Evolutionary conservation across 2,888 invertebrate species (phyloP).

Genomic region (Epinotia ramella): DNA sequence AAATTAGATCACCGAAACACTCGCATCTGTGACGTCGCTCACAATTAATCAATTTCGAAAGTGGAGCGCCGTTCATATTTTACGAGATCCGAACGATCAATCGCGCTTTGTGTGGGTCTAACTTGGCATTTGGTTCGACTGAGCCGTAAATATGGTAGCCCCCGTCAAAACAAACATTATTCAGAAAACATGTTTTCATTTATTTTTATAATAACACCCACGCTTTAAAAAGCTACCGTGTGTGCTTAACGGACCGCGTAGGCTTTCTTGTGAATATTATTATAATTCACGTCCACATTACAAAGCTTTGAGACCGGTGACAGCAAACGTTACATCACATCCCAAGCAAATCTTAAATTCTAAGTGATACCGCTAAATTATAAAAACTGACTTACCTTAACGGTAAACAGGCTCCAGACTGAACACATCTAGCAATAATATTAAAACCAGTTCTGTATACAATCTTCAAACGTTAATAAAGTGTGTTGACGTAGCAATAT

Average conservation of each 20-base stretch:
- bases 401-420: constrained; percentile 33
- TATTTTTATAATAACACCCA: constrained; percentile 79
- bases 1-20: constrained; percentile 68
- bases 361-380: constrained; percentile 50
- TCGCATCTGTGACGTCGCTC: constrained; percentile 63
- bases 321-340: constrained; percentile 60
- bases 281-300: constrained; percentile 48
- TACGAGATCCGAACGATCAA: constrained; percentile 72
- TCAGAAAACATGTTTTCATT: constrained; percentile 78
- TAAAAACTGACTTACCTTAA: constrained; percentile 28
- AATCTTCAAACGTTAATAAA: constrained; percentile 68
- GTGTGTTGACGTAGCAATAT: constrained; percentile 71
- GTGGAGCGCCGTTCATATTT: constrained; percentile 75
- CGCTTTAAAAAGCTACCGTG: constrained; percentile 66
- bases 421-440: constrained; percentile 53
- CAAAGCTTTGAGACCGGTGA: constrained; percentile 45
- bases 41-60: constrained; percentile 83
- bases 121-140: constrained; percentile 67
- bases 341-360: constrained; percentile 49
- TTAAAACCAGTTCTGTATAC: constrained; percentile 62
- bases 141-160: constrained; percentile 71
- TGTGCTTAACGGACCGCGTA: constrained; percentile 63
- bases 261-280: constrained; percentile 69
- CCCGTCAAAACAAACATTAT: constrained; percentile 81
- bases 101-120: constrained; percentile 82